Percentiles rank a stretch among this genome's conserved stretches.
Evolutionary conservation across 2,888 invertebrate genomes (phyloP).

Genomic region (Synergus laeviventris): DNA sequence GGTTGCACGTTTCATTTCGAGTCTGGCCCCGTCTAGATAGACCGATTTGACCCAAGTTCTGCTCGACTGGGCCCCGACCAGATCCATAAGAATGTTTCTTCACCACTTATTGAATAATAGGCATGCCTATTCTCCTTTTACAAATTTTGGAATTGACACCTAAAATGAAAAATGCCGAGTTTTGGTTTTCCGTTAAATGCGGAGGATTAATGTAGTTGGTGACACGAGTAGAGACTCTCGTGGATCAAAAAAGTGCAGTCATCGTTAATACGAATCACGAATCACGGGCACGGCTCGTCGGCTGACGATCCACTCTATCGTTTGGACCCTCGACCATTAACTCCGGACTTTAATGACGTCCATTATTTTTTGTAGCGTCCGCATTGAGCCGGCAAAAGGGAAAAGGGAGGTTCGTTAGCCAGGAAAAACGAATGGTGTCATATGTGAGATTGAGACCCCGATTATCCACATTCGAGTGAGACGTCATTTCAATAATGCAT

Average conservation of each 20-base stretch:
- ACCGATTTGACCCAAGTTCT: too few relatives aligned
- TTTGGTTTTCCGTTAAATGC: neutral
- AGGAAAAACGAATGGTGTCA: conserved; percentile 40
- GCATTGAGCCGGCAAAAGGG: conserved; percentile 48
- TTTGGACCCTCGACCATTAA: conserved; percentile 61
- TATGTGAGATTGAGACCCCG: conserved; percentile 8
- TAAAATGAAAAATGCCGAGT: conserved; percentile 5
- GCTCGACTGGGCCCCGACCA: too few relatives aligned
- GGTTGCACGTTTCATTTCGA: too few relatives aligned
- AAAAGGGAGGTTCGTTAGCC: conserved; percentile 54
- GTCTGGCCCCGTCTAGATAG: too few relatives aligned
- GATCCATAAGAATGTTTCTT: too few relatives aligned
- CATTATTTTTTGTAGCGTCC: conserved; percentile 67
- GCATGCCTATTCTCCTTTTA: too few relatives aligned
- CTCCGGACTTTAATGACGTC: conserved; percentile 67
- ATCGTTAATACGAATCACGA: conserved; percentile 54
- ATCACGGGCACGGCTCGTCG: conserved; percentile 41
- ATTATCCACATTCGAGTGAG: conserved; percentile 30
- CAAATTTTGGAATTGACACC: too few relatives aligned
- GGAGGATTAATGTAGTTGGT: conserved; percentile 27
- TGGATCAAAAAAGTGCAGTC: conserved; percentile 46
- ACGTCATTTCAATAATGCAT: conserved; percentile 25
- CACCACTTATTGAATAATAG: too few relatives aligned
- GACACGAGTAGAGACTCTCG: conserved; percentile 4
- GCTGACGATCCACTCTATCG: conserved; percentile 21